Evolutionary conservation across 2,888 invertebrate species (phyloP), one percentile per base, ranked within the genome.

Genomic region (Periphyllus acericola): DNA sequence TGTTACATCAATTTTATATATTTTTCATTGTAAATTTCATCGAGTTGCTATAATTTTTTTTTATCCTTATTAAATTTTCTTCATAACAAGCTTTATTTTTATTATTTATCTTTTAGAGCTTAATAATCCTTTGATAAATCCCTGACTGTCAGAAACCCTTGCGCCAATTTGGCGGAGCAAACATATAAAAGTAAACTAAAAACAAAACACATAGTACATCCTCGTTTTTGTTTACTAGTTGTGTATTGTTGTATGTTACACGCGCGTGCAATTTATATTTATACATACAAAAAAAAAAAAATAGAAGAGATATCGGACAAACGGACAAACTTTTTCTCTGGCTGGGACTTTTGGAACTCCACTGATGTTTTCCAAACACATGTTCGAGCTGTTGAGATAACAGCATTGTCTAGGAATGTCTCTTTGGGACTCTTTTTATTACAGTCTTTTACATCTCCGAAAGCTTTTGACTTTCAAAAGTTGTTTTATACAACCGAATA

Each of bases 351-450:
- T 60, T n/a, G 60, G n/a, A 66, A 80, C 60, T 36, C n/a, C n/a
- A 19, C 36, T 60, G 80, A 66, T 36, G 72, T 72, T 80, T 80
- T 66, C 9, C 36, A 80, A 80, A 80, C 80, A 66, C 60, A 80
- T 80, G 80, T 80, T 80, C 36, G 4, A 80, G 9, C 36, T 36
- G n/a, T 80, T 66, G 60, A 80, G 60, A 80, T 80, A 80, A 80
- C 80, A 80, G 60, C 60, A 80, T 80, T 66, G 60, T 66, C 60
- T 80, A 80, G 55, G 79, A 79, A 80, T 80, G 60, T 79, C 34
- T 36, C 46, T 68, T 46, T 60, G 9, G 36, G 80, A 19, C 34
- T 14, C 66, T 60, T 80, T 66, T 36, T 80, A n/a, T 66, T 66
- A 36, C n/a, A n/a, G 60, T 80, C 34, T 80, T 79, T 80, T 36